These are phyloP conservation scores for Potamarius usumacintae DNA, from an alignment of 2,113 vertebrate genomes.

Conservation along the genomic window DNA sequence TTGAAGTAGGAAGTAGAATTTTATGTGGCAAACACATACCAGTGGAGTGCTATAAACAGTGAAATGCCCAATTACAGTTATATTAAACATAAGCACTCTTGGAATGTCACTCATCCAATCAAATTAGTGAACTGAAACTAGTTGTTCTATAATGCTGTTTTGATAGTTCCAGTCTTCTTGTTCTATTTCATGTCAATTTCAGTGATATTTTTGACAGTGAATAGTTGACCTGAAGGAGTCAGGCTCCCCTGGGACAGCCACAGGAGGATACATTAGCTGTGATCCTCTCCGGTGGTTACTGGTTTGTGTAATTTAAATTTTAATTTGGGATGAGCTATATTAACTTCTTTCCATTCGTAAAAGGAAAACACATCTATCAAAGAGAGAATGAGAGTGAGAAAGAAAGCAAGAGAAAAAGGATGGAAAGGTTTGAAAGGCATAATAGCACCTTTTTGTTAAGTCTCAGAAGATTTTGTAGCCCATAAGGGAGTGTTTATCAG, in stretches of 20 bases:
- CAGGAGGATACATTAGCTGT: background rate
- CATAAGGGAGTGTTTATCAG: constrained; percentile 2
- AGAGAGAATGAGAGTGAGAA: background rate
- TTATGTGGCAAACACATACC: too few relatives aligned
- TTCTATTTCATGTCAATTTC: constrained; percentile 5
- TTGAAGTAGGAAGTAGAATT: too few relatives aligned
- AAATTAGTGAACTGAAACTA: background rate
- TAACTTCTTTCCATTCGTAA: constrained; percentile 12
- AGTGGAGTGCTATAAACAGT: background rate
- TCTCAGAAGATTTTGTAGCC: constrained; percentile 61
- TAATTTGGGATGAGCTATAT: constrained; percentile 40
- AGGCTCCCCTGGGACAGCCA: background rate
- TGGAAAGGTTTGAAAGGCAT: constrained; percentile 54
- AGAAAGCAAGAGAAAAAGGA: background rate
- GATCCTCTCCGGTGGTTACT: constrained; percentile 15
- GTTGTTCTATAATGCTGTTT: constrained; percentile 11
- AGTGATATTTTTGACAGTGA: constrained; percentile 10
- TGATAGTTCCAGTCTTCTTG: background rate
- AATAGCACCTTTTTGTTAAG: constrained; percentile 74
- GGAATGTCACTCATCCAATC: background rate
- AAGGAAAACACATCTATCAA: constrained; percentile 39
- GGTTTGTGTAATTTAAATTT: constrained; percentile 39
- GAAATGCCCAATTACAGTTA: background rate
- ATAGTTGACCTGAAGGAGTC: background rate
- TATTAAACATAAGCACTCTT: background rate